Evolutionary conservation across 2,888 invertebrate species (phyloP).

Genomic region (Cyclophora punctaria): DNA sequence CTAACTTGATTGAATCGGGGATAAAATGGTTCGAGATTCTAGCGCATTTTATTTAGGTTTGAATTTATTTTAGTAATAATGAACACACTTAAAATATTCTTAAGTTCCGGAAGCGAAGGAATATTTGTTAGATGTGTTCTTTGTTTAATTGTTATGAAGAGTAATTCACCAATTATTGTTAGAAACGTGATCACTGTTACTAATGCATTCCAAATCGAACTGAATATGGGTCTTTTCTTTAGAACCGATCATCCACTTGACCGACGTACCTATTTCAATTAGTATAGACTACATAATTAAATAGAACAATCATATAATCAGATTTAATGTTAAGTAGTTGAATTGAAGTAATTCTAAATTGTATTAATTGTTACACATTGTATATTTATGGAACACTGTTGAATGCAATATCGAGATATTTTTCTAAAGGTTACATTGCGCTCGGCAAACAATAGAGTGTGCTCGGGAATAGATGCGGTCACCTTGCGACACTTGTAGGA

Average conservation of each 20-base stretch:
- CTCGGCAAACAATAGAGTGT: too few species aligned
- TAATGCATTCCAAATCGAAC: conserved; percentile 40
- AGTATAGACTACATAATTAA: conserved; percentile 1
- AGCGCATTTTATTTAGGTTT: too few species aligned
- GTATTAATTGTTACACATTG: conserved; percentile 21
- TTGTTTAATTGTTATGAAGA: too few species aligned
- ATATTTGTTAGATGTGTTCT: too few species aligned
- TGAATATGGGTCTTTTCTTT: conserved; percentile 24
- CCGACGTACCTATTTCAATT: background rate
- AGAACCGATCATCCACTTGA: conserved; percentile 7
- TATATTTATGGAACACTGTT: conserved; percentile 37
- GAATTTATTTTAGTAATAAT: too few species aligned
- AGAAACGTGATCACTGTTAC: background rate
- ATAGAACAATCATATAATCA: background rate
- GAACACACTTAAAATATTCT: too few species aligned
- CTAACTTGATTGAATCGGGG: too few species aligned
- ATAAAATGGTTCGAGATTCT: too few species aligned
- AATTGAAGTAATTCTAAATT: conserved; percentile 2
- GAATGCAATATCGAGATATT: conserved; percentile 40
- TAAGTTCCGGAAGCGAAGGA: too few species aligned
- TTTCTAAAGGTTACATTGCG: conserved; percentile 35
- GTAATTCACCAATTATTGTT: too few species aligned
- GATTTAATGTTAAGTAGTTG: conserved; percentile 31
- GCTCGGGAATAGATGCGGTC: too few species aligned
- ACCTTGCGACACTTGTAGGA: too few species aligned